Base-by-base conservation (phyloP, 2,113 vertebrate genomes). In the Mesembrinibis cayennensis region DNA sequence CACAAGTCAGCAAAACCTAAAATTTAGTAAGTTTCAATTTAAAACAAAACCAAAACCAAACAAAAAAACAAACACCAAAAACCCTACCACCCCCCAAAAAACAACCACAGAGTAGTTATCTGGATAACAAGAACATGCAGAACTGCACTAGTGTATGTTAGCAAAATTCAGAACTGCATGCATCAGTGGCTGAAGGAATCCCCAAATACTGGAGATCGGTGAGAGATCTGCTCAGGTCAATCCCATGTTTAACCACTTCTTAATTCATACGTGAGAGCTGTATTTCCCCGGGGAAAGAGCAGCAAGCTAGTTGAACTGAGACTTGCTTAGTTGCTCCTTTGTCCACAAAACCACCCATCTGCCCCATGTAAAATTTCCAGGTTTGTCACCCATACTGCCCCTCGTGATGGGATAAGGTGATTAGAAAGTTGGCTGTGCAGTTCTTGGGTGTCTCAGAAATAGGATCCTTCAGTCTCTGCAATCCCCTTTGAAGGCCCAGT, bases 11-110 rank as follows among this genome's bases (percentile, higher is more conserved):
- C 29, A 7, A 74, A 74, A 16, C 29, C 45, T 7, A 34, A 13
- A 86, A 82, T 30, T 47, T n/a, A 59, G 29, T 29, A 77, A 70
- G 18, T 8, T 80, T 66, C 16, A 45, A 14, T 47, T 11, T 17
- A 29, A 61, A 65, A n/a, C 16, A 6, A 3, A 45, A 3, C 2
- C 1, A 18, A 30, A 26, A 23, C 3, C 8, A 19, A 44, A 42
- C 19, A 69, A 7, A 16, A 42, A 42, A 42, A 42, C 7, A 14
- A 59, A 53, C 11, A 42, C 13, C 10, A 29, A 82, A 52, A 10
- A 0, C 7, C 19, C 17, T 32, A 4, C 9, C 0, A 0, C 19
- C 42, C 4, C 5, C 4, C 7, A 5, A 22, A 73, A 58, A 55
- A 11, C 19, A 83, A 16, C 27, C 8, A 4, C 30, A 34, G 17